Conservation (phyloP, 2,888 invertebrate genomes). For the Conomelus anceps region DNA sequence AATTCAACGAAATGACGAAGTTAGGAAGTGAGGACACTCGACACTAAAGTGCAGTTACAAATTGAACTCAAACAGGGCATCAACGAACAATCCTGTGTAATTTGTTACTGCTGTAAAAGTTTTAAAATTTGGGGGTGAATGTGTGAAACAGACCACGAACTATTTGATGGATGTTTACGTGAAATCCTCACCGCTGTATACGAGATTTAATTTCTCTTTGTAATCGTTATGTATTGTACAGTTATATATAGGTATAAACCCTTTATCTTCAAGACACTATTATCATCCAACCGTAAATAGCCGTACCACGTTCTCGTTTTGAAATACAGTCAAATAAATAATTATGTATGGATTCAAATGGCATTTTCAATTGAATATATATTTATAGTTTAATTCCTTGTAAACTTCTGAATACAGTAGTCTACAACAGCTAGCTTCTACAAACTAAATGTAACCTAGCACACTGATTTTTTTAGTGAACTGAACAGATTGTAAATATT, state of each 20-base stretch:
- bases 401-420: not conserved
- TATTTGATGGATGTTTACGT: not conserved
- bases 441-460: not conserved
- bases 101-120: not conserved
- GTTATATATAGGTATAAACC: not conserved
- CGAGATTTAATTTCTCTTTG: not conserved
- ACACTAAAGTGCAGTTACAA: not conserved
- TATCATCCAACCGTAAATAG: not conserved
- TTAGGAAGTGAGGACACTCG: not conserved
- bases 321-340: not conserved
- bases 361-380: not conserved
- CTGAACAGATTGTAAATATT: not conserved
- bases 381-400: not conserved
- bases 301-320: not conserved
- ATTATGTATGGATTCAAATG: not conserved
- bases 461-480: not conserved
- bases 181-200: not conserved
- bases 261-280: not conserved
- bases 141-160: not conserved
- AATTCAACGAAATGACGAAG: not conserved
- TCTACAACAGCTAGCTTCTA: not conserved
- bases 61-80: not conserved
- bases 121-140: not conserved
- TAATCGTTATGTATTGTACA: not conserved
- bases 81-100: not conserved